A percentile compares a stretch with the other conserved stretches of the same genome.
Conservation (phyloP, 2,113 vertebrate species). For the Chaenocephalus aceratus region DNA sequence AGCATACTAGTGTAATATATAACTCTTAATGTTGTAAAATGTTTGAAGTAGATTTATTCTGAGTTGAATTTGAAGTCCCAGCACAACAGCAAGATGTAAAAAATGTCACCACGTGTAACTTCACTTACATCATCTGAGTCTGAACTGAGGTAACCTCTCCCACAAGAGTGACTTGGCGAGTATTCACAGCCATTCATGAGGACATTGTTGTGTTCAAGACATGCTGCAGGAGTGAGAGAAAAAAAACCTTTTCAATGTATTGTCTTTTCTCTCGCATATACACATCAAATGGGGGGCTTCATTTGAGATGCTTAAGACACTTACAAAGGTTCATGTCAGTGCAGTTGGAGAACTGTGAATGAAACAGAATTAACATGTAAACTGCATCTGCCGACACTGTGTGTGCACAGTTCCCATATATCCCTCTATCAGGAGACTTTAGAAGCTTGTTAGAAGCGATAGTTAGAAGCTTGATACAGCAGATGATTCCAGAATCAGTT, state of each 20-base stretch:
- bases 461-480: neutral
- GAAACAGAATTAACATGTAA: conserved; percentile 3
- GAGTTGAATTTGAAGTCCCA: neutral
- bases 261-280: neutral
- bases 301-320: conserved; percentile 33
- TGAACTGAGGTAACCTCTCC: conserved; percentile 76
- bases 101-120: conserved; percentile 26
- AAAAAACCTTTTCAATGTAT: neutral
- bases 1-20: too few species aligned
- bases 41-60: neutral
- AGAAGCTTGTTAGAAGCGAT: too few species aligned
- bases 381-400: neutral
- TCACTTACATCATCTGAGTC: conserved; percentile 85
- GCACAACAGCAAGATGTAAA: neutral
- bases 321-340: conserved; percentile 51
- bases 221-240: conserved; percentile 53
- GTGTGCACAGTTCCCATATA: neutral
- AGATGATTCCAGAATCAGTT: neutral
- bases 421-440: neutral
- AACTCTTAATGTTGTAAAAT: too few species aligned
- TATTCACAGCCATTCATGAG: conserved; percentile 63
- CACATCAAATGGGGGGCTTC: neutral
- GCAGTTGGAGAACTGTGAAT: conserved; percentile 56
- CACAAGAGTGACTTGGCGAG: conserved; percentile 75
- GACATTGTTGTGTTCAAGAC: conserved; percentile 63